These are phyloP conservation scores for Caranx ignobilis DNA, from an alignment of 2,113 vertebrate species.

Conservation along the genomic window DNA sequence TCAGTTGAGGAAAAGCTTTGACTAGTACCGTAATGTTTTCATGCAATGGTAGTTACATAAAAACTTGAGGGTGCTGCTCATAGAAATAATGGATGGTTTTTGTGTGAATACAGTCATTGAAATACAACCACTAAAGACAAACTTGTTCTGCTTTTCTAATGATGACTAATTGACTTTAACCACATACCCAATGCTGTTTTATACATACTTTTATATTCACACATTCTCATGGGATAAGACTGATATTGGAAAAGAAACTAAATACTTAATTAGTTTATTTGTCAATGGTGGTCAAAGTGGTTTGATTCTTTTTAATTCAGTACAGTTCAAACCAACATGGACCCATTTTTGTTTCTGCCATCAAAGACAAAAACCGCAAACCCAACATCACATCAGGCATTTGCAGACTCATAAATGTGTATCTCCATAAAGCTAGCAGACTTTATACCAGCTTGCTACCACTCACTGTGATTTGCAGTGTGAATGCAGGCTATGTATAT, in stretches of 20 bases:
- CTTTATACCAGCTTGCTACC: constrained; percentile 4
- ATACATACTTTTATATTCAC: neutral
- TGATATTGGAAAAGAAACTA: neutral
- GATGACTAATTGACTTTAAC: too few species aligned
- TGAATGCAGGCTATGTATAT: constrained; percentile 11
- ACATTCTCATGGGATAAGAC: neutral
- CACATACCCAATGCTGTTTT: neutral
- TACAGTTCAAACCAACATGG: neutral
- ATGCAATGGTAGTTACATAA: too few species aligned
- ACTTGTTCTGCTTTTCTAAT: neutral
- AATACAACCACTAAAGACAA: neutral
- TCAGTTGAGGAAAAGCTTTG: too few species aligned
- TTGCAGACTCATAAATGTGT: neutral
- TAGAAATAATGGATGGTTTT: too few species aligned
- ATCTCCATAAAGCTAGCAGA: neutral
- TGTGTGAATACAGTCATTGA: too few species aligned
- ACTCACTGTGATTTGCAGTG: neutral
- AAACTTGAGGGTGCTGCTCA: too few species aligned
- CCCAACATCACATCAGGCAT: neutral
- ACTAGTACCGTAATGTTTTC: too few species aligned
- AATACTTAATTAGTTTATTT: neutral
- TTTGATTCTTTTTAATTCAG: neutral
- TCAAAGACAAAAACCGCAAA: neutral
- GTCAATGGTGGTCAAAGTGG: neutral
- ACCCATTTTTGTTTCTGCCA: neutral